These are phyloP conservation scores for Ptychadena robeensis DNA, from an alignment of 2,797 vertebrate genomes.

Conservation along the genomic window DNA sequence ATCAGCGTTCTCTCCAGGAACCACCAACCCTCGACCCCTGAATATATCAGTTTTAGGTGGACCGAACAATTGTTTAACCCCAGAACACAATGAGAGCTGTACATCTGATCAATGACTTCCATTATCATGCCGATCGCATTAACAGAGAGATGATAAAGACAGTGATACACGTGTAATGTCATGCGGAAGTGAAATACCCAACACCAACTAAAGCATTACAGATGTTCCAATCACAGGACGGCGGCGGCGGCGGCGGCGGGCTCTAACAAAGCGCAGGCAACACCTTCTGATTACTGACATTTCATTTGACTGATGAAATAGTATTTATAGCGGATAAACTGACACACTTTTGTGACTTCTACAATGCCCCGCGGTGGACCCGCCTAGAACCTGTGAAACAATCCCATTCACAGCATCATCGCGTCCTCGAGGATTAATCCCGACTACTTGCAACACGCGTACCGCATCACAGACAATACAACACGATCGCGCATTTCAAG, in stretches of 20 bases:
- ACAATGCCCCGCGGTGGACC: constrained; percentile 68
- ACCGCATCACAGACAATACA: constrained; percentile 13
- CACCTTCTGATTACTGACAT: constrained; percentile 79
- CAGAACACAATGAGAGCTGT: background rate
- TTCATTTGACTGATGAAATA: constrained; percentile 75
- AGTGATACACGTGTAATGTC: constrained; percentile 9
- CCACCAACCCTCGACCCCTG: too few species aligned
- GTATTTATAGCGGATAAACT: constrained; percentile 73
- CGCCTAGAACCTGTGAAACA: constrained; percentile 36
- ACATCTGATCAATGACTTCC: background rate
- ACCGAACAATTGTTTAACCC: background rate
- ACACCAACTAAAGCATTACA: background rate
- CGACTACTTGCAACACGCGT: constrained; percentile 1
- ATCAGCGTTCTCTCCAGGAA: too few species aligned
- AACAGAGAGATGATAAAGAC: background rate
- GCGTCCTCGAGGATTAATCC: constrained; percentile 13
- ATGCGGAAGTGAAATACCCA: background rate
- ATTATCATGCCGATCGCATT: background rate
- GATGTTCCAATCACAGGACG: constrained; percentile 68
- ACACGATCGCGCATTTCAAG: background rate
- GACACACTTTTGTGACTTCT: constrained; percentile 71
- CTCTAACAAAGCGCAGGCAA: constrained; percentile 78
- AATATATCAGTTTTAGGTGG: background rate
- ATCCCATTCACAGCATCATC: constrained; percentile 26
- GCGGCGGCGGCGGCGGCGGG: constrained; percentile 71